Percentiles rank a stretch among this genome's conserved stretches.
Evolutionary conservation across 1,140 invertebrate species (phyloP).

Genomic region (Anastatus disparis): DNA sequence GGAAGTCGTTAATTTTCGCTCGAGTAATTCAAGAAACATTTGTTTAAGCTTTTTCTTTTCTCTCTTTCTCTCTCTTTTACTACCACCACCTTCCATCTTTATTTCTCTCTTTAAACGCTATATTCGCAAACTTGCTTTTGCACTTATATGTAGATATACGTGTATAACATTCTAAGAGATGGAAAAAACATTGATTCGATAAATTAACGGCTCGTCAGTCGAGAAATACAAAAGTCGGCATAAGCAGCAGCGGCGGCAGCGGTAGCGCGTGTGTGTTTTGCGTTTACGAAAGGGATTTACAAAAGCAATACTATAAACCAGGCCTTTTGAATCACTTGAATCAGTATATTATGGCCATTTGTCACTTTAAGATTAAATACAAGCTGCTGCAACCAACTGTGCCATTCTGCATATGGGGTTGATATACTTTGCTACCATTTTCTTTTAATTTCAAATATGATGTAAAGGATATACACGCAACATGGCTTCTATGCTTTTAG

Average conservation of each 20-base stretch:
- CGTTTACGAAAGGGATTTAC: not conserved
- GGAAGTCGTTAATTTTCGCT: conserved; percentile 38
- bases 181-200: no score
- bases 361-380: conserved; percentile 47
- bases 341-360: conserved; percentile 49
- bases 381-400: conserved; percentile 36
- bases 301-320: no score
- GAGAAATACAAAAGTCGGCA: no score
- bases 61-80: no score
- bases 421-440: no score
- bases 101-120: no score
- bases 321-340: conserved; percentile 44
- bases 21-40: conserved; percentile 34
- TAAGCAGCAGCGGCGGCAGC: no score
- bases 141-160: no score
- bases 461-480: no score
- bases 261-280: not conserved
- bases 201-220: no score
- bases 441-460: conserved; percentile 23
- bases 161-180: not conserved
- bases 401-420: not conserved
- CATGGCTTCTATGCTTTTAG: not conserved
- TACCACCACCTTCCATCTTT: no score
- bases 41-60: not conserved
- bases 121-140: no score